These are phyloP conservation scores for Porites cylindrica DNA, from an alignment of 92 coral and sea anemone genomes.

Conservation along the genomic window DNA sequence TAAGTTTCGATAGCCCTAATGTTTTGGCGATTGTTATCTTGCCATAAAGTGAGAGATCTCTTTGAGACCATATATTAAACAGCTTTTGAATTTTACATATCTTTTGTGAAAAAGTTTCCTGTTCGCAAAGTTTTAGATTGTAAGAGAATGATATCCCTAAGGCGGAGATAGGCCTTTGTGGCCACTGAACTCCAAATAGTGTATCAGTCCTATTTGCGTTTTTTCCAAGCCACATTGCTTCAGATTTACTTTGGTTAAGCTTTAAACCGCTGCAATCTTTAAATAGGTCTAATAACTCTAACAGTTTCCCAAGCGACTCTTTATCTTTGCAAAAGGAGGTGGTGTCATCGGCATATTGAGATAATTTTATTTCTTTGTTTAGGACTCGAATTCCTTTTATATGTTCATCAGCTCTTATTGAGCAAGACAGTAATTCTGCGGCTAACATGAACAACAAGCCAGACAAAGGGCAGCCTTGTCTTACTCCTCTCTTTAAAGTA, in stretches of 20 bases:
- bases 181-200: not conserved
- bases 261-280: not conserved
- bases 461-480: not conserved
- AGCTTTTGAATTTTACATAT: not conserved
- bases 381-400: no score
- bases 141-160: not conserved
- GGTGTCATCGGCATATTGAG: no score
- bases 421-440: no score
- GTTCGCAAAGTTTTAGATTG: not conserved
- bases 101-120: not conserved
- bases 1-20: not conserved
- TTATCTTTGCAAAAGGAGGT: no score
- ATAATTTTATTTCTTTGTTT: not conserved
- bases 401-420: no score
- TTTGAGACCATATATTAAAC: not conserved
- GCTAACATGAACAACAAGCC: no score
- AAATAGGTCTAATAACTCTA: no score
- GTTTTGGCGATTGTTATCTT: not conserved
- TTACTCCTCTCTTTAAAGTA: no score
- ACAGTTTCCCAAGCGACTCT: no score
- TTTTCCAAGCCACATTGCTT: conserved; percentile 27
- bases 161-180: conserved; percentile 1
- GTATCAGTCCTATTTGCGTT: not conserved
- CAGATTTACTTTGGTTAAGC: conserved; percentile 5
- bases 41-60: not conserved